A percentile compares a stretch with the other conserved stretches of the same genome.
Evolutionary conservation across 2,113 vertebrate species (phyloP).

Genomic region (Pseudopipra pipra): DNA sequence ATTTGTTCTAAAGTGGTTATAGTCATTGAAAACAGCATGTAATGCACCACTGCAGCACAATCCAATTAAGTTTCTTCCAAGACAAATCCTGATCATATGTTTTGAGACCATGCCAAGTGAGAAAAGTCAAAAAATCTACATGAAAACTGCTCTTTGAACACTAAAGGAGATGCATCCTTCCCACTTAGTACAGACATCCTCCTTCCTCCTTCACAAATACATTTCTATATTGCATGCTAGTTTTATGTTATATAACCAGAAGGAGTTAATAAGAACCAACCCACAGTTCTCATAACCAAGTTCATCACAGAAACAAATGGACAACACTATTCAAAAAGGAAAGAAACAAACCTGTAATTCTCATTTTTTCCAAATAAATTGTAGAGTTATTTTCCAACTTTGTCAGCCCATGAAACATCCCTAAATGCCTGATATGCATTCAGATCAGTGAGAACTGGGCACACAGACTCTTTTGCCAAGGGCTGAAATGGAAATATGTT

Average conservation of each 20-base stretch:
- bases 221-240: background rate
- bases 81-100: background rate
- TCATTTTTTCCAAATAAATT: background rate
- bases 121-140: background rate
- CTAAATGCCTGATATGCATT: background rate
- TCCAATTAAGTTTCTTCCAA: background rate
- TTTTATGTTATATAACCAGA: background rate
- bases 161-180: background rate
- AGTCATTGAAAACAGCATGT: background rate
- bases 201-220: background rate
- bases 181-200: background rate
- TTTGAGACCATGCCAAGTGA: background rate
- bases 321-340: background rate
- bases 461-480: background rate
- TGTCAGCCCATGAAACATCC: background rate
- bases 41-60: background rate
- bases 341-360: background rate
- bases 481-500: slow-evolving; percentile 40
- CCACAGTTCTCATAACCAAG: background rate
- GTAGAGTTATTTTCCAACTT: background rate
- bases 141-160: background rate
- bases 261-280: background rate
- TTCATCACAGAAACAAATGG: background rate
- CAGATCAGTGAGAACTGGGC: background rate
- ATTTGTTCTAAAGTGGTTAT: background rate